Evolutionary conservation across 2,113 vertebrate species (phyloP).

Genomic region (Dipodomys ordii): DNA sequence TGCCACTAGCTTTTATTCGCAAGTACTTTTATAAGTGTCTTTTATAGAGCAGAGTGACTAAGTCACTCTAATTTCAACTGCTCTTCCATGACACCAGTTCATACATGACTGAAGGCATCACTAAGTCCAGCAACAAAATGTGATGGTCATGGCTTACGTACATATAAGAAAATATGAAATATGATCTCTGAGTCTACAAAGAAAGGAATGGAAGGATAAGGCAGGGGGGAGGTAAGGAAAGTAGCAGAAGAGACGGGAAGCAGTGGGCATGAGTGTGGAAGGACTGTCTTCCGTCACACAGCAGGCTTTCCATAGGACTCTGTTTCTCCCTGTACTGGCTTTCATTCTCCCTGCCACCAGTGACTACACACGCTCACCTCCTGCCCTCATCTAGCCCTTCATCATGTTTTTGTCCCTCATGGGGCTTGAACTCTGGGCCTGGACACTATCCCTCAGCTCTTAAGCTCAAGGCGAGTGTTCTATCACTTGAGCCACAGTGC

Average conservation of each 20-base stretch:
- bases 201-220: not conserved
- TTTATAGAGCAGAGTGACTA: not conserved
- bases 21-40: not conserved
- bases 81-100: not conserved
- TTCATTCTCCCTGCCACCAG: not conserved
- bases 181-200: not conserved
- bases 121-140: not conserved
- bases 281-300: not conserved
- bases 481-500: no score
- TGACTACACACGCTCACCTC: fast-evolving
- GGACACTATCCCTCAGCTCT: no score
- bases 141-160: not conserved
- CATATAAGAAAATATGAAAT: not conserved
- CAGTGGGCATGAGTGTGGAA: fast-evolving
- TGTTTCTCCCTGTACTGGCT: not conserved
- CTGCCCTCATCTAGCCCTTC: not conserved
- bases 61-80: not conserved
- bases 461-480: no score
- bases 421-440: no score
- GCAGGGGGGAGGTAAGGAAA: not conserved
- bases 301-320: not conserved
- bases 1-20: not conserved
- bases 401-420: no score
- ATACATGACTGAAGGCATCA: not conserved
- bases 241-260: not conserved